Percentiles rank a stretch among this genome's conserved stretches.
Conservation (phyloP, 2,797 vertebrate species). For the Myotis vivesi region DNA sequence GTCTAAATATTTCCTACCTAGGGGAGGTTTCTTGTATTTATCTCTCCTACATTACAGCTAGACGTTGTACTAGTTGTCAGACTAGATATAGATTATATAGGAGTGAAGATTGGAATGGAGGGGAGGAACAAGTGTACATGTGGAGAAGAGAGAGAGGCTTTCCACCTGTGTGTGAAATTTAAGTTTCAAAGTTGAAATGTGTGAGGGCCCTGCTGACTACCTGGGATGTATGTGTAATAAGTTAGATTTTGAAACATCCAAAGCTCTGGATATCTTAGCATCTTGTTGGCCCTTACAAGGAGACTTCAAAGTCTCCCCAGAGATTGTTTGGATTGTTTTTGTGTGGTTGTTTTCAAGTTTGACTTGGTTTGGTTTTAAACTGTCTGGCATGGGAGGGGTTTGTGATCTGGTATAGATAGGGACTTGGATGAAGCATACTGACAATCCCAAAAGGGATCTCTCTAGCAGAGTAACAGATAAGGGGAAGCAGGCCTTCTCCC, state of each 20-base stretch:
- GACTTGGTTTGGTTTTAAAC: conserved; percentile 39
- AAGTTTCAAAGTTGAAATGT: neutral
- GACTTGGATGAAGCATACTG: neutral
- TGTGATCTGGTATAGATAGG: conserved; percentile 25
- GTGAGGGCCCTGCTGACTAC: neutral
- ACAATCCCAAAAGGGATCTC: neutral
- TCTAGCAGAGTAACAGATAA: neutral
- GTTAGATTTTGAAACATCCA: conserved; percentile 21
- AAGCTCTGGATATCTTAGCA: neutral
- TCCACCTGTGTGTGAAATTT: conserved; percentile 22
- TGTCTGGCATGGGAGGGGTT: neutral
- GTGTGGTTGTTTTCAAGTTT: neutral
- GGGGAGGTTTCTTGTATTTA: conserved; percentile 4
- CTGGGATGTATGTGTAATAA: neutral
- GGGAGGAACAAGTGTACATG: neutral
- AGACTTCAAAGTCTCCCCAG: neutral
- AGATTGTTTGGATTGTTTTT: neutral
- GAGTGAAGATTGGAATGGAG: neutral
- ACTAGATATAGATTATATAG: conserved; percentile 31
- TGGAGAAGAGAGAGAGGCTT: neutral
- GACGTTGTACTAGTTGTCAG: conserved; percentile 27
- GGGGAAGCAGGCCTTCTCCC: neutral
- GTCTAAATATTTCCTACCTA: conserved; percentile 23
- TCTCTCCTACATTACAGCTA: conserved; percentile 28
- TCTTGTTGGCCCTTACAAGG: neutral